Percentiles rank a stretch among this genome's conserved stretches.
These are phyloP conservation scores for Chloroclystis v-ata DNA, from an alignment of 2,888 invertebrate species.

Conservation along the genomic window DNA sequence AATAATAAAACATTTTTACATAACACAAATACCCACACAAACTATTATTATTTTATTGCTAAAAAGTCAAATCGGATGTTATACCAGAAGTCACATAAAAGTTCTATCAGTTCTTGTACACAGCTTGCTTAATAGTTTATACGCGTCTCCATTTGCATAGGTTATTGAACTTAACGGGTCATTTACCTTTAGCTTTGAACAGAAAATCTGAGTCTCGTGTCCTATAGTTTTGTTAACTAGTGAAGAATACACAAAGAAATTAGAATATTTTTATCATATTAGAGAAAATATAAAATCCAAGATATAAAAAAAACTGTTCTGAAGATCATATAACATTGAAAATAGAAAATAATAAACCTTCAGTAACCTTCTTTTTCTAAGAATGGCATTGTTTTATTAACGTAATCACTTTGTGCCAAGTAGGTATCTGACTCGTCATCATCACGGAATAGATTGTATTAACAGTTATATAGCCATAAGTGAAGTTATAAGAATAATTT, in stretches of 20 bases:
- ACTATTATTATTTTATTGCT: too few species aligned
- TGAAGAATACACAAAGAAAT: neutral
- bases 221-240: conserved; percentile 14
- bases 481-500: too few species aligned
- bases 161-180: conserved; percentile 32
- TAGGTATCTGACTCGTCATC: too few species aligned
- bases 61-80: conserved; percentile 3
- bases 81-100: conserved; percentile 14
- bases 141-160: conserved; percentile 24
- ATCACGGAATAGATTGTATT: too few species aligned
- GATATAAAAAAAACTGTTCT: too few species aligned
- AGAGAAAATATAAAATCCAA: neutral
- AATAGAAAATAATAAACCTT: too few species aligned
- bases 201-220: conserved; percentile 23
- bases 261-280: neutral
- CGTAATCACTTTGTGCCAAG: neutral
- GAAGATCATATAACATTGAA: too few species aligned
- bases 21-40: too few species aligned
- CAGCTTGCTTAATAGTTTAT: neutral
- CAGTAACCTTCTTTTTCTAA: neutral
- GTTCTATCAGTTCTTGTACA: conserved; percentile 5
- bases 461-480: too few species aligned
- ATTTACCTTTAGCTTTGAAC: conserved; percentile 21
- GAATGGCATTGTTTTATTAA: conserved; percentile 1
- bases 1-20: too few species aligned